These are phyloP conservation scores for Nysson spinosus DNA, from an alignment of 2,888 invertebrate genomes.

Conservation along the genomic window DNA sequence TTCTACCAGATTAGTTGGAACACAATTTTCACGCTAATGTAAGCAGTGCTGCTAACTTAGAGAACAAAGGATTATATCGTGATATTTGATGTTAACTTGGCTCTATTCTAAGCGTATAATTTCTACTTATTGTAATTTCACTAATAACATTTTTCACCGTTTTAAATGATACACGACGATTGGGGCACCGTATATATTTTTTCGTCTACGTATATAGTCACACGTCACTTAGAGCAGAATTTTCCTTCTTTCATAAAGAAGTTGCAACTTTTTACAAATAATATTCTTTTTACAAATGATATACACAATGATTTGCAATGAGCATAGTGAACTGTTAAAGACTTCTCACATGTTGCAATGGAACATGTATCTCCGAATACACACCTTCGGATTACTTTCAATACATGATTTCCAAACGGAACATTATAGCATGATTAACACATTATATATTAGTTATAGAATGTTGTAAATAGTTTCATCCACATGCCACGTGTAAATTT, in stretches of 20 bases:
- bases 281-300: background rate
- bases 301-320: too few relatives aligned
- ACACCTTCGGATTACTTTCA: conserved; percentile 4
- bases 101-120: too few relatives aligned
- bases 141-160: conserved; percentile 38
- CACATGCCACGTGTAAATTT: conserved; percentile 40
- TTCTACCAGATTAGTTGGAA: too few relatives aligned
- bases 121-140: background rate
- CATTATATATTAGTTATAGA: conserved; percentile 23
- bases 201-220: background rate
- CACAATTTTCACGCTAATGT: too few relatives aligned
- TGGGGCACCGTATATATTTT: background rate
- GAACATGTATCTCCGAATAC: too few relatives aligned
- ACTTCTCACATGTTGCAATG: too few relatives aligned
- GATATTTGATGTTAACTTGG: too few relatives aligned
- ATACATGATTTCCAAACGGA: conserved; percentile 4
- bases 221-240: background rate
- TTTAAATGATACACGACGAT: background rate
- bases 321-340: too few relatives aligned
- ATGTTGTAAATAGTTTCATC: conserved; percentile 40
- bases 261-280: background rate
- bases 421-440: conserved; percentile 21
- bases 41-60: too few relatives aligned
- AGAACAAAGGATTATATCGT: too few relatives aligned
- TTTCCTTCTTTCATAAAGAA: background rate